phyloP scores from a whole-genome alignment of 2,113 vertebrate genomes.

The Otis tarda region DNA sequence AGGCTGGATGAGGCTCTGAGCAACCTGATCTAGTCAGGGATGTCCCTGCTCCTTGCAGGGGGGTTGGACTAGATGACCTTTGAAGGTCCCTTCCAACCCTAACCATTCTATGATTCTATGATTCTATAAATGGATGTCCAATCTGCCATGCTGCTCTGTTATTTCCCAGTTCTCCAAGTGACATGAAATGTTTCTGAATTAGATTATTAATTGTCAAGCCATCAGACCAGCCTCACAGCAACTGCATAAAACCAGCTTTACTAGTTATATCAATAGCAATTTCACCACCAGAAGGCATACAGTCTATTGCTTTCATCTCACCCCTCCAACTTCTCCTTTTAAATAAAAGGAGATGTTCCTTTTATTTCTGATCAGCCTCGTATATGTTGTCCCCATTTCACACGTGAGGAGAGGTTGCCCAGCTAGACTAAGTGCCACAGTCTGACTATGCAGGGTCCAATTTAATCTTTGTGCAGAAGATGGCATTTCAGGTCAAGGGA shows the following conservation, averaged over 20 bases:
- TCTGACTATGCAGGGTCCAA: background rate
- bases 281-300: background rate
- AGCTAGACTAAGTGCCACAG: background rate
- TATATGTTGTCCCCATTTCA: background rate
- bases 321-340: background rate
- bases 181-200: background rate
- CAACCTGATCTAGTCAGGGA: too few relatives aligned
- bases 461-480: background rate
- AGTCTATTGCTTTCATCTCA: background rate
- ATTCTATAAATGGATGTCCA: accelerated
- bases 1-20: too few relatives aligned
- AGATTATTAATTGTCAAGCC: background rate
- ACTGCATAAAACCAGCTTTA: background rate
- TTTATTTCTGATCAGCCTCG: background rate
- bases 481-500: background rate
- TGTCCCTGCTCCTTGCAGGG: too few relatives aligned
- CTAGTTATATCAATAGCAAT: background rate
- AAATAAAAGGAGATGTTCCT: background rate
- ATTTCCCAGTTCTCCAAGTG: background rate
- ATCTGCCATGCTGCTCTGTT: accelerated
- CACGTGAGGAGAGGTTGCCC: background rate
- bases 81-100: too few relatives aligned
- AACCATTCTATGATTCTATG: too few relatives aligned
- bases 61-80: too few relatives aligned
- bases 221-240: background rate